A percentile compares a stretch with the other conserved stretches of the same genome.
Evolutionary conservation across 2,888 invertebrate genomes (phyloP).

Genomic region (Caenorhabditis imperialis): DNA sequence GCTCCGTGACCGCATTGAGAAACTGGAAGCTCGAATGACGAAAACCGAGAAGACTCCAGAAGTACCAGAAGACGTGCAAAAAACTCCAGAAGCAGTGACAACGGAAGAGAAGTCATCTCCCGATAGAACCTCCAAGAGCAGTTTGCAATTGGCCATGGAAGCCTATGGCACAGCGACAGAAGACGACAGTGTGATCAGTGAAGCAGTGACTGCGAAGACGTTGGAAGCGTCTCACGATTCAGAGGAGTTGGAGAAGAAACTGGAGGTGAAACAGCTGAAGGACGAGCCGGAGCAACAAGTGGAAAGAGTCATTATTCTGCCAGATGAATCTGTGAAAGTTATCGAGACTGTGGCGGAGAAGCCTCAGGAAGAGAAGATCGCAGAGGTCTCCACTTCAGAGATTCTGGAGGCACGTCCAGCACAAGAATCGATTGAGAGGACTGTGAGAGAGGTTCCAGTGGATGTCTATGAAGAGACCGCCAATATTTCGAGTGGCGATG

Average conservation of each 20-base stretch:
- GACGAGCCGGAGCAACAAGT: neutral
- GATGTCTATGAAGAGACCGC: conserved; percentile 55
- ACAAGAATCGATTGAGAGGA: conserved; percentile 39
- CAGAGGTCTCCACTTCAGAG: conserved; percentile 38
- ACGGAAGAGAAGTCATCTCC: conserved; percentile 49
- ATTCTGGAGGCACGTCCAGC: conserved; percentile 27
- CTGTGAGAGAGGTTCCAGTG: conserved; percentile 44
- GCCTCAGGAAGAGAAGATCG: conserved; percentile 11
- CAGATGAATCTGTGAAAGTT: conserved; percentile 17
- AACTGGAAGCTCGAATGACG: conserved; percentile 64
- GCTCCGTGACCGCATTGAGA: conserved; percentile 59
- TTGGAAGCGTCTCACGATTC: neutral
- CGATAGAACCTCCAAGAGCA: conserved; percentile 50
- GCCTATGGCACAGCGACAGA: conserved; percentile 68
- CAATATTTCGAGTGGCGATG: conserved; percentile 50
- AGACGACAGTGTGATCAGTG: conserved; percentile 51
- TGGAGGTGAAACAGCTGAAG: conserved; percentile 10
- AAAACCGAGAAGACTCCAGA: conserved; percentile 49
- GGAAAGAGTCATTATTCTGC: conserved; percentile 26
- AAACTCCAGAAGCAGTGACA: neutral
- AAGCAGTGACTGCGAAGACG: conserved; percentile 17
- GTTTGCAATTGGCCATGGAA: conserved; percentile 68
- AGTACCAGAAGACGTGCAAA: conserved; percentile 1
- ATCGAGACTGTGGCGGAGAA: conserved; percentile 4
- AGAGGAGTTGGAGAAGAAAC: conserved; percentile 25